Conservation (phyloP, 2,113 vertebrate genomes). For the Aramus guarauna region DNA sequence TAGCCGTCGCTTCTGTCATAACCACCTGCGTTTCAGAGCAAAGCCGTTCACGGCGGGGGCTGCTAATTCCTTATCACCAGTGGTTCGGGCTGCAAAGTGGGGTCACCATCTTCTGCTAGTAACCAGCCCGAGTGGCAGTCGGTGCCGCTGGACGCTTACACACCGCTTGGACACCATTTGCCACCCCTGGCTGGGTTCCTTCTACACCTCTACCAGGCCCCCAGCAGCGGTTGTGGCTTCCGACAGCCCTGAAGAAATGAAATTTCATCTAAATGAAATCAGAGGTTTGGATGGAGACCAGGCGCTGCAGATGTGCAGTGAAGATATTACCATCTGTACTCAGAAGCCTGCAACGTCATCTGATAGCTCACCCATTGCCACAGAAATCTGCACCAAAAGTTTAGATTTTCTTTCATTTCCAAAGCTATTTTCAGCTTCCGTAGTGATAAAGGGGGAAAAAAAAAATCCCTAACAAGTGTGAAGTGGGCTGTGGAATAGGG, state of each 20-base stretch:
- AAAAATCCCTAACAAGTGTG: neutral
- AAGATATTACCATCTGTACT: neutral
- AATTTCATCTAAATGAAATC: neutral
- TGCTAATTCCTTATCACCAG: neutral
- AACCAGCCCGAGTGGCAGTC: neutral
- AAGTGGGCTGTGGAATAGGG: neutral
- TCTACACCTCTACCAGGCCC: neutral
- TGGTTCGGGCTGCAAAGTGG: neutral
- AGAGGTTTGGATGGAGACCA: neutral
- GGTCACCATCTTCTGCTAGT: neutral
- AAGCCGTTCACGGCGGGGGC: neutral
- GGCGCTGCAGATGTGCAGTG: neutral
- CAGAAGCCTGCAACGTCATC: neutral
- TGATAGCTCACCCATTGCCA: neutral
- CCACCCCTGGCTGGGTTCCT: neutral
- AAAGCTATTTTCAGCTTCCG: neutral
- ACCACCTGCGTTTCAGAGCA: neutral
- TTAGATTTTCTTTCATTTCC: neutral
- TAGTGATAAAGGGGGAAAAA: too few relatives aligned
- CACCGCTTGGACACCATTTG: fast-evolving
- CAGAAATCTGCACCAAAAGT: neutral
- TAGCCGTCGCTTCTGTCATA: neutral
- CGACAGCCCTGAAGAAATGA: neutral
- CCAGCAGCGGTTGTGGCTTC: neutral
- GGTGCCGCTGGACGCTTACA: neutral